A percentile compares a stretch with the other conserved stretches of the same genome.
These are phyloP conservation scores for Aegithalos caudatus DNA, from an alignment of 2,113 vertebrate species.

Conservation along the genomic window DNA sequence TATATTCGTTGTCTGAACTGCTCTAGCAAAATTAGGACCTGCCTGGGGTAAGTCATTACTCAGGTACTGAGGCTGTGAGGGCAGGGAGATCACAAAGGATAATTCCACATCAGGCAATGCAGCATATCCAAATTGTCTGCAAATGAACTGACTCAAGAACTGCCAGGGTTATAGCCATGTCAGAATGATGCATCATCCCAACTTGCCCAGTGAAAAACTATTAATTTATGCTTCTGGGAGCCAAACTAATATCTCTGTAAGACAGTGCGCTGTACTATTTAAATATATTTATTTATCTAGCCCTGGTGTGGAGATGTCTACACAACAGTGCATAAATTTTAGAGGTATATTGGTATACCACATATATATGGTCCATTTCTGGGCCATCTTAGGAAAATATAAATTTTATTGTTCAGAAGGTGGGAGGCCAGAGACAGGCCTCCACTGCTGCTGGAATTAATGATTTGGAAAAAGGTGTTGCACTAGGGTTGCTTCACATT, in stretches of 20 bases:
- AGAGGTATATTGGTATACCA: neutral
- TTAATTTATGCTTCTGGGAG: conserved; percentile 4
- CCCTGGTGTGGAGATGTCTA: neutral
- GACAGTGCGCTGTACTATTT: neutral
- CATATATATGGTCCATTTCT: neutral
- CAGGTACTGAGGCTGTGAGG: neutral
- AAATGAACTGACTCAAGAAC: neutral
- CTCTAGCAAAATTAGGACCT: neutral
- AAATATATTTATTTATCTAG: neutral
- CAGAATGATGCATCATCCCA: neutral
- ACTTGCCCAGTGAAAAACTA: neutral
- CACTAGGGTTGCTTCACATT: neutral
- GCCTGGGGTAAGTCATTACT: conserved; percentile 10
- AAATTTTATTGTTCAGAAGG: neutral
- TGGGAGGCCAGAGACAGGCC: neutral
- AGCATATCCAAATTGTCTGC: neutral
- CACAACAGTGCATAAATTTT: neutral
- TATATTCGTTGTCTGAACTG: neutral
- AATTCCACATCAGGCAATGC: neutral
- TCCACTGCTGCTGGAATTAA: neutral
- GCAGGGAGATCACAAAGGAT: neutral
- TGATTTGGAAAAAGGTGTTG: neutral
- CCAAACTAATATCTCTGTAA: neutral
- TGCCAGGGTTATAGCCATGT: neutral
- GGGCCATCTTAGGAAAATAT: neutral